A percentile compares a stretch with the other conserved stretches of the same genome.
Conservation (phyloP, 2,888 invertebrate genomes). For the Pyrrhosoma nymphula region DNA sequence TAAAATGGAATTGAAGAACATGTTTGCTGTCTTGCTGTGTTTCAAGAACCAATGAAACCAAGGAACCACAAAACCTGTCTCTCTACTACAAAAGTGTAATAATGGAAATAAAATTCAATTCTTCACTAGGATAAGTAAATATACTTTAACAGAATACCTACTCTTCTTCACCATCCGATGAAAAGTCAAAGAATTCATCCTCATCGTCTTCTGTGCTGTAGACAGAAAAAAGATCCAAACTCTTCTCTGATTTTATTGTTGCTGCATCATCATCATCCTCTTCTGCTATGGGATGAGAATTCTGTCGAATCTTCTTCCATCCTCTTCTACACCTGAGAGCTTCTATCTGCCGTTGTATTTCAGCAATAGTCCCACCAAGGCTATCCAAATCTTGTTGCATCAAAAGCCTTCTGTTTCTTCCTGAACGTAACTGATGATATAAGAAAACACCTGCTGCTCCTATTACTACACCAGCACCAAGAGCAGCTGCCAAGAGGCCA, state of each 20-base stretch:
- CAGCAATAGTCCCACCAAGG: slow-evolving; percentile 72
- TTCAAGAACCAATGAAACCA: too few relatives aligned
- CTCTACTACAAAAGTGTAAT: too few relatives aligned
- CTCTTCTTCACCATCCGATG: slow-evolving; percentile 68
- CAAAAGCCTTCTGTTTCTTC: slow-evolving; percentile 71
- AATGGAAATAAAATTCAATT: too few relatives aligned
- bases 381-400: slow-evolving; percentile 73
- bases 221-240: slow-evolving; percentile 68
- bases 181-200: slow-evolving; percentile 71
- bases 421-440: slow-evolving; percentile 73
- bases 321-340: slow-evolving; percentile 66
- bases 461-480: slow-evolving; percentile 74
- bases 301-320: slow-evolving; percentile 22
- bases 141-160: not conserved
- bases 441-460: slow-evolving; percentile 74
- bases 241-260: slow-evolving; percentile 47
- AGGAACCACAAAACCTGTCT: too few relatives aligned
- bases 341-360: slow-evolving; percentile 73
- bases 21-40: too few relatives aligned
- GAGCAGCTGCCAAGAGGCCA: slow-evolving; percentile 73
- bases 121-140: too few relatives aligned
- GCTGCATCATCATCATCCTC: slow-evolving; percentile 1
- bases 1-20: too few relatives aligned
- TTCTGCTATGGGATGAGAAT: slow-evolving; percentile 11
- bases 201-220: slow-evolving; percentile 70